phyloP scores from a whole-genome alignment of 2,888 invertebrate genomes.

The Ceramica pisi region DNA sequence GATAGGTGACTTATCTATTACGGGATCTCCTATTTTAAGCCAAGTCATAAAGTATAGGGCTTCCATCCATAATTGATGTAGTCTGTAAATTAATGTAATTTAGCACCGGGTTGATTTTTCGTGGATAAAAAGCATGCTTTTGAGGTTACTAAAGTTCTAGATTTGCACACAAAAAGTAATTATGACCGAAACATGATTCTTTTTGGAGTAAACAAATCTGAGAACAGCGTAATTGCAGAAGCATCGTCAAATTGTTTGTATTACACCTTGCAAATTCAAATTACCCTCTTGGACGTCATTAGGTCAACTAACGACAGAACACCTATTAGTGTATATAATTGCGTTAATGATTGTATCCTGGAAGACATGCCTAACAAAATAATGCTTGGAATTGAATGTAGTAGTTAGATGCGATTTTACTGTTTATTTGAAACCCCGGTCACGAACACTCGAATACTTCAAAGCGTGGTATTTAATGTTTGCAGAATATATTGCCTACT shows the following conservation, averaged over 20 bases:
- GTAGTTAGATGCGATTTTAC: constrained; percentile 18
- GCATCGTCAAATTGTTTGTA: constrained; percentile 23
- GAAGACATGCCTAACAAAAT: constrained; percentile 45
- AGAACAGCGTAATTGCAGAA: constrained; percentile 19
- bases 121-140: neutral
- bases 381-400: constrained; percentile 36
- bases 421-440: constrained; percentile 49
- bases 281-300: constrained; percentile 41
- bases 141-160: neutral
- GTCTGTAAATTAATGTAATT: neutral
- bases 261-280: constrained; percentile 55
- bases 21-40: neutral
- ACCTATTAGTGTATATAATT: constrained; percentile 38
- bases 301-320: constrained; percentile 43
- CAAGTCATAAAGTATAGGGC: neutral
- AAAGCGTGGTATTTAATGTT: constrained; percentile 17
- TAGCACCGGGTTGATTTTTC: too few relatives aligned
- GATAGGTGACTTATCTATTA: constrained; percentile 22
- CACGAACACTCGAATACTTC: constrained; percentile 42
- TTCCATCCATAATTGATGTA: neutral
- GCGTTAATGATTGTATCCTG: constrained; percentile 54
- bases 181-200: neutral
- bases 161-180: neutral
- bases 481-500: constrained; percentile 25
- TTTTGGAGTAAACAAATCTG: constrained; percentile 3